Base-by-base conservation (phyloP, 1,140 invertebrate species). In the Ooceraea biroi region DNA sequence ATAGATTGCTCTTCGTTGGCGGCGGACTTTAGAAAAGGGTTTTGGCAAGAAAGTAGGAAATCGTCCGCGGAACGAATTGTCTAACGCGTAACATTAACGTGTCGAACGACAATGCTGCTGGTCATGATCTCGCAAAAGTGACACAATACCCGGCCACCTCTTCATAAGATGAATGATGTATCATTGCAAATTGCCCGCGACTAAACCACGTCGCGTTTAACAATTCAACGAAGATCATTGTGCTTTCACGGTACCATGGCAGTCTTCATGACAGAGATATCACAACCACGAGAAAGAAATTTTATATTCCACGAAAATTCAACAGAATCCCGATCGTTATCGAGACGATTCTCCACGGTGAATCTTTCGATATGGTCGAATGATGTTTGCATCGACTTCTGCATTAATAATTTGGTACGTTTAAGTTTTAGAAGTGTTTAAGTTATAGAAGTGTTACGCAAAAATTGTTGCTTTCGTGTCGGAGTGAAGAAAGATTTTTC, bases 21-120 rank as follows among this genome's bases (percentile, higher is more conserved):
- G 22, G 60, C 11, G 27, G 66, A 27, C 27, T 11, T 25, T 30
- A 63, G 19, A 86, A 89, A 91, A 89, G 88, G 87, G 85, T 90
- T 68, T 55, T 5, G 14, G 30, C 60, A 2, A 77, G 12, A 78
- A 68, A 87, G 22, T 74, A 61, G 8, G 44, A 19, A 74, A 44
- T 66, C 65, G 14, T 72, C 50, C 19, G 83, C 61, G 89, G 87
- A 91, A 91, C 90, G 66, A 91, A 91, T 91, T 86, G 61, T 89
- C 69, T 90, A 89, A 89, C 30, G 83, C 88, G 87, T 85, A 89
- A 83, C 84, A 78, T 36, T 36, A 36, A 36, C 83, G 88, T 65
- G 50, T 50, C 58, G 27, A 22, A n/a, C 7, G 36, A 36, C 36
- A 44, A 57, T 27, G 41, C 58, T n/a, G 71, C 74, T 61, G 66